Conservation (phyloP, 2,113 vertebrate genomes). For the Psammodynastes pulverulentus region DNA sequence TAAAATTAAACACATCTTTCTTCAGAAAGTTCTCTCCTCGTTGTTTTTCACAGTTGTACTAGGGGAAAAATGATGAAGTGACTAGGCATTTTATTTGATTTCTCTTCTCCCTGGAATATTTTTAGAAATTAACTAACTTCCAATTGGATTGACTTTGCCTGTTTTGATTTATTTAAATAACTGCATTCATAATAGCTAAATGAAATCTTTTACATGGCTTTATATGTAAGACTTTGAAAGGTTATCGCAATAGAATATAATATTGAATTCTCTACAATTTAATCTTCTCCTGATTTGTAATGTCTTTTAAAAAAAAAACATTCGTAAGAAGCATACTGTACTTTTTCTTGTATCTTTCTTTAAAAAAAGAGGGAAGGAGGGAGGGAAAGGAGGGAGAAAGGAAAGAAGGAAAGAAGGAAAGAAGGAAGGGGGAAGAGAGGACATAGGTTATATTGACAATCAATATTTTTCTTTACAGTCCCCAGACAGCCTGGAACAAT, state of each 20-base stretch:
- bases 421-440: neutral
- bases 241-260: neutral
- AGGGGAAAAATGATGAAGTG: neutral
- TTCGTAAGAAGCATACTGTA: neutral
- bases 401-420: neutral
- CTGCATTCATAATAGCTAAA: neutral
- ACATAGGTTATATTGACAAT: neutral
- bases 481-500: neutral
- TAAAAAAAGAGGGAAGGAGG: neutral
- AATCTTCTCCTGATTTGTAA: neutral
- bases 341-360: neutral
- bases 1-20: neutral
- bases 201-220: neutral
- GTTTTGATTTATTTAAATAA: neutral
- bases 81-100: neutral
- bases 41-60: neutral
- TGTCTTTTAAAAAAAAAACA: slow-evolving; percentile 5
- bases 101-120: neutral
- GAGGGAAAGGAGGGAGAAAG: neutral
- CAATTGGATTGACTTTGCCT: neutral
- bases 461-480: neutral
- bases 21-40: neutral
- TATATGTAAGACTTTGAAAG: neutral
- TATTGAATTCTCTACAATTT: neutral
- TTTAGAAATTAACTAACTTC: neutral